Evolutionary conservation across 2,888 invertebrate species (phyloP).

Genomic region (Iphiclides podalirius): DNA sequence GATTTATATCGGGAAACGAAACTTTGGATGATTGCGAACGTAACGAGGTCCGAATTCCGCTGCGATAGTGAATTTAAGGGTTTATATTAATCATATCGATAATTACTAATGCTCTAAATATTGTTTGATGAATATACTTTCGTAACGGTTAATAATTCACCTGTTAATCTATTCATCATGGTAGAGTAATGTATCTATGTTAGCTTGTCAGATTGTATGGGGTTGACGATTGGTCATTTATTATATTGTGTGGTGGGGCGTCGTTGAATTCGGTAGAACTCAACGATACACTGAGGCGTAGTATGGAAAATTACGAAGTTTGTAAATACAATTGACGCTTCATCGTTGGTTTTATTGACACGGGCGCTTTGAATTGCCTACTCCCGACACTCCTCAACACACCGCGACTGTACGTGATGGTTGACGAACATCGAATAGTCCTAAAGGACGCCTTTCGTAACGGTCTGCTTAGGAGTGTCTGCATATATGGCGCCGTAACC

Average conservation of each 20-base stretch:
- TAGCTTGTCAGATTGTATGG: slow-evolving; percentile 71
- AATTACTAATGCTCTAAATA: slow-evolving; percentile 53
- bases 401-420: slow-evolving; percentile 1
- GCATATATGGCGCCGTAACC: slow-evolving; percentile 18
- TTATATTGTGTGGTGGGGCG: slow-evolving; percentile 55
- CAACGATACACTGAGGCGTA: slow-evolving; percentile 47
- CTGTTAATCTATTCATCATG: slow-evolving; percentile 76
- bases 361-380: slow-evolving; percentile 27
- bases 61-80: slow-evolving; percentile 52
- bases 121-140: slow-evolving; percentile 66
- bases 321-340: slow-evolving; percentile 62
- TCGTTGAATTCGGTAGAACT: slow-evolving; percentile 66
- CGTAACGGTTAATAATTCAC: slow-evolving; percentile 70
- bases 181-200: slow-evolving; percentile 71
- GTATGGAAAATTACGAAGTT: slow-evolving; percentile 43
- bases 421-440: too few relatives aligned
- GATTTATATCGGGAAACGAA: slow-evolving; percentile 37
- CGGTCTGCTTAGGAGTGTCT: slow-evolving; percentile 7
- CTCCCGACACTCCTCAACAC: slow-evolving; percentile 14
- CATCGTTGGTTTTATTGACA: slow-evolving; percentile 43
- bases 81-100: slow-evolving; percentile 73
- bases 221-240: slow-evolving; percentile 60
- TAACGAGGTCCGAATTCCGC: slow-evolving; percentile 58
- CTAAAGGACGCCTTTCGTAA: neutral
- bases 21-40: slow-evolving; percentile 40